Conservation (phyloP, 1,140 invertebrate genomes). For the Diprion similis region DNA sequence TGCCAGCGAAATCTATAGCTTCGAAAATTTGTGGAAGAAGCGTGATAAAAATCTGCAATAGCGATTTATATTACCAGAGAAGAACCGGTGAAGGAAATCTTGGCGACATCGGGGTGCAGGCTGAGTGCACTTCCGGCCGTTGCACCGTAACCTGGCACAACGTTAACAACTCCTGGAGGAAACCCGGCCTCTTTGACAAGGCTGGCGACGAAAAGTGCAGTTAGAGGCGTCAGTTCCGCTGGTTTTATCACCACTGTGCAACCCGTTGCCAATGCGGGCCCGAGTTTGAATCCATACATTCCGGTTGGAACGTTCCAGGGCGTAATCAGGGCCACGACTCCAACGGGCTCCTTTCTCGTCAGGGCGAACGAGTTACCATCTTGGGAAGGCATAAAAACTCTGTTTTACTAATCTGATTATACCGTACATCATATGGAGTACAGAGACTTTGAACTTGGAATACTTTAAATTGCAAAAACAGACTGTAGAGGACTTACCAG, state of each 20-base stretch:
- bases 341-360: conserved; percentile 84
- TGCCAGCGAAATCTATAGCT: conserved; percentile 13
- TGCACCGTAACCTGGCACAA: conserved; percentile 83
- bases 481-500: conserved; percentile 61
- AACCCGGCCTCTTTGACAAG: conserved; percentile 89
- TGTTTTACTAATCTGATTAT: background rate
- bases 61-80: conserved; percentile 65
- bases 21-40: background rate
- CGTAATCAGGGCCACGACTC: conserved; percentile 89
- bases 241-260: conserved; percentile 90
- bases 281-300: conserved; percentile 87
- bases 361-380: conserved; percentile 60
- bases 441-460: background rate
- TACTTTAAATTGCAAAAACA: background rate
- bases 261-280: conserved; percentile 81
- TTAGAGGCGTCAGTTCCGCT: conserved; percentile 93
- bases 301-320: conserved; percentile 93
- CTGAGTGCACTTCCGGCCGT: conserved; percentile 84
- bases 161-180: conserved; percentile 86
- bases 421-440: conserved; percentile 37
- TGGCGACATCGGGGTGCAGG: conserved; percentile 78
- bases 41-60: conserved; percentile 24
- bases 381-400: conserved; percentile 47
- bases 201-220: conserved; percentile 80
- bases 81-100: conserved; percentile 91